Base-by-base conservation (phyloP, 2,888 invertebrate genomes). In the Sphaeridia pumilis region DNA sequence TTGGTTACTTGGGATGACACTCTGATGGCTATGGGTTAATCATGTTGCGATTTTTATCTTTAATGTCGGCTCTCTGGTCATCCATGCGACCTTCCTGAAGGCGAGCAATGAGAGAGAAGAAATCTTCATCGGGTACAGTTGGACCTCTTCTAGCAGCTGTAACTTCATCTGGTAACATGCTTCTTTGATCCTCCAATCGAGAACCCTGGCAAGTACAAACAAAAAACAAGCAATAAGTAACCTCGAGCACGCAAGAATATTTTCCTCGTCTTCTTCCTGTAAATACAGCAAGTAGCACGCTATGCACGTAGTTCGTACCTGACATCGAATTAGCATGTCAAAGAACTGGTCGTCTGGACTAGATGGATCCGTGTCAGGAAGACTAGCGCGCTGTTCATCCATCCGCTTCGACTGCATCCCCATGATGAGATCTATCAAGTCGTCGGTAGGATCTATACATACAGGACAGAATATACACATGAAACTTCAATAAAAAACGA, bases 61-160 rank as follows among this genome's bases (percentile, higher is more conserved):
- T 62, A 38, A 65, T 63, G 43, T 62, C 61, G 24, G 62, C 63
- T 46, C 63, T 76, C 70, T 95, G 94, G 71, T 93, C 93, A 66
- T 94, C 94, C 81, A 95, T 86, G 22, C 94, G 80, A 1, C 86
- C 86, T 10, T 84, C 83, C 71, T 92, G 92, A 49, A 89, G 82
- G 58, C 87, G 78, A 78, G 88, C 83, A 56, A 95, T 85, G 20
- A 90, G 75, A 28, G 85, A 83, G 68, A 95, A 92, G 73, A 95
- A 92, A 69, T 95, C 95, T 68, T 95, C 93, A 67, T 95, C 94
- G 0, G 94, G 93, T 25, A 92, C 87, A 0, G 92, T 92, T 2
- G 85, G 74, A 1, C 74, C 74, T 46, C 64, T 55, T 4, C 58
- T 28, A 4, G 57, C 7, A n/a, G 47, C 25, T 43, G 31, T 44